Base-by-base conservation (phyloP, 2,888 invertebrate species). In the Aspidiotus destructor region DNA sequence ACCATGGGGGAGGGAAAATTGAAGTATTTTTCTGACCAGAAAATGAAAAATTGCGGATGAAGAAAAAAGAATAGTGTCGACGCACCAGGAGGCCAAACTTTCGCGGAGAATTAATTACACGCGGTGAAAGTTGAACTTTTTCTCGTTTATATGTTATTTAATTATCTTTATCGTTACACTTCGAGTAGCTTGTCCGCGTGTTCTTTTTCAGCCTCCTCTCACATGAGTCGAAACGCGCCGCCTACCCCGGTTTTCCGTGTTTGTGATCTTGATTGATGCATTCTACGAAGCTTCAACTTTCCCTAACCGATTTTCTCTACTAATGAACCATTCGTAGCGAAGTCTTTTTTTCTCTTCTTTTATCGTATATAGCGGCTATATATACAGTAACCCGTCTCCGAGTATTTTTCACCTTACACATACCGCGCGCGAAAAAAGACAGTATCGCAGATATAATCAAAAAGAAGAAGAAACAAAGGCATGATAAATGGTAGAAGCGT, bases 141-240 rank as follows among this genome's bases (percentile, higher is more conserved):
- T 58, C 58, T 58, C 58, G 28, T 16, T 58, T 58, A 28, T 58
- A 58, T 58, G 28, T 58, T 58, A 58, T 58, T 58, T 58, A 58
- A 58, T 58, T 58, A 58, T 58, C 58, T 58, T 58, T 58, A 58
- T 58, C 58, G 58, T 40, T 28, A 58, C 58, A 40, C 58, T 58
- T 58, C 28, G 58, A 58, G 28, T 58, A 28, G 58, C 28, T 28
- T 28, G 28, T 58, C 40, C 58, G 58, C 58, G 28, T 8, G 40
- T 16, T 54, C 8, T 28, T 28, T 28, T 28, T 28, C 28, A 28
- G 28, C 28, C 28, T 28, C 28, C 48, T 48, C 11, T 11, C 48
- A n/a, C n/a, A 48, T 48, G 10, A 11, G 48, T n/a, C 48, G 48
- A 48, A 48, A 48, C n/a, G n/a, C 48, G 48, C n/a, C 48, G 28